Base-by-base conservation (phyloP, 2,113 vertebrate genomes). In the Hyaena hyaena region DNA sequence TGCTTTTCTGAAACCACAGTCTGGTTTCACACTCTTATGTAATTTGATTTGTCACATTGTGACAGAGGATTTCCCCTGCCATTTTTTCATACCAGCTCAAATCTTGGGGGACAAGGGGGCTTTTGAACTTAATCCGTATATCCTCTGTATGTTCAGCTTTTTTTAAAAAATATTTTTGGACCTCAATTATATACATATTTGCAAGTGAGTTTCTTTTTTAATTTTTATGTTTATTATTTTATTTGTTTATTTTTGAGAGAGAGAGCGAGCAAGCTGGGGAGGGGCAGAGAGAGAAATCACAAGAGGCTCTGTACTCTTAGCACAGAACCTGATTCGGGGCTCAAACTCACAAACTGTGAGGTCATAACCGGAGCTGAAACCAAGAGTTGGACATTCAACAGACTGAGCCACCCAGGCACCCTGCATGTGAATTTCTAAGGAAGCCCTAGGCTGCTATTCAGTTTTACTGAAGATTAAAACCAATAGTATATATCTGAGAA, bases 51-150 rank as follows among this genome's bases (percentile, higher is more conserved):
- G 82, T 82, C 63, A 58, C 65, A 35, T 24, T 82, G 35, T 88
- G 85, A 76, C 39, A 69, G 39, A 97, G 95, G 96, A 71, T 93
- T 98, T 93, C 96, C 93, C 92, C 69, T 91, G 84, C n/a, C 65
- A 43, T n/a, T 83, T 84, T 96, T 71, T 74, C 39, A 63, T 6
- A 93, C 2, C 8, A 69, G 35, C 23, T 85, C 50, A 88, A 82
- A 90, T 90, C 26, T 94, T 93, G n/a, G 26, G 28, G 28, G n/a
- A 14, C 0, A 7, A 17, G 16, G 26, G 53, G 31, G 2, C 9
- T 45, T 69, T 90, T 83, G 93, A 83, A 86, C 33, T 31, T 76
- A 31, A 24, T 23, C 26, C 50, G 87, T 85, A 50, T 86, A 69
- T 91, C 12, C 43, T 55, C 15, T 73, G 1, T 77, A 17, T 6